Evolutionary conservation across 1,140 invertebrate species (phyloP).

Genomic region (Tetramorium parvispinum): DNA sequence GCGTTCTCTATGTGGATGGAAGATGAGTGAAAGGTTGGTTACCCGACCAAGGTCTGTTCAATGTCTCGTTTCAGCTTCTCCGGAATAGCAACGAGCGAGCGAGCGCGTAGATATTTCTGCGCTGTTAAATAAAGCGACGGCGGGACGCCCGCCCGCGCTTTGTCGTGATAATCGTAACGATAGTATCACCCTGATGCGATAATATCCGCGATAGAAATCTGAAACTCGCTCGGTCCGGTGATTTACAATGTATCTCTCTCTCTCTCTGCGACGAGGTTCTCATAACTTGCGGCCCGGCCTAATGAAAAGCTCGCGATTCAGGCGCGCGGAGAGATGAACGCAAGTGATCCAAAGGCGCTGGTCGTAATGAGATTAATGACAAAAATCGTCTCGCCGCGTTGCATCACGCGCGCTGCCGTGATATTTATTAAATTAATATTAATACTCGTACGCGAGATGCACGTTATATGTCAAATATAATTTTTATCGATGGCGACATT

Average conservation of each 20-base stretch:
- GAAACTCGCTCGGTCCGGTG: neutral
- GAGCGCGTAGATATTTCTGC: conserved; percentile 50
- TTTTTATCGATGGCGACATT: conserved; percentile 31
- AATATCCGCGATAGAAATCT: conserved; percentile 49
- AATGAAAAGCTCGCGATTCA: conserved; percentile 26
- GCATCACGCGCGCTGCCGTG: conserved; percentile 13
- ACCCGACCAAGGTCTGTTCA: conserved; percentile 72
- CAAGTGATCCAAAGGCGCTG: neutral
- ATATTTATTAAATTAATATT: conserved; percentile 48
- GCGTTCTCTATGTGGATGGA: conserved; percentile 60
- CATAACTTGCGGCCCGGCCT: neutral
- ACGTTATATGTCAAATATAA: conserved; percentile 53
- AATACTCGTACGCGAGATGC: neutral
- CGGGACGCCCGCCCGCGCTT: conserved; percentile 24
- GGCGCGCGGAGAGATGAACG: neutral
- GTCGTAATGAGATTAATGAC: neutral
- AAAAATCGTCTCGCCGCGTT: conserved; percentile 9
- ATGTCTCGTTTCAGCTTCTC: conserved; percentile 64
- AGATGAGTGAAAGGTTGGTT: conserved; percentile 76
- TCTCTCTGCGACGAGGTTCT: neutral
- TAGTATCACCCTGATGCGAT: conserved; percentile 46
- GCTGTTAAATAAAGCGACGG: conserved; percentile 29
- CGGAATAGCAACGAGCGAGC: conserved; percentile 37
- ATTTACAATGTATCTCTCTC: neutral
- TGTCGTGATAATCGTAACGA: conserved; percentile 36